Evolutionary conservation across 2,113 vertebrate genomes (phyloP).

Genomic region (Phrynocephalus versicolor): DNA sequence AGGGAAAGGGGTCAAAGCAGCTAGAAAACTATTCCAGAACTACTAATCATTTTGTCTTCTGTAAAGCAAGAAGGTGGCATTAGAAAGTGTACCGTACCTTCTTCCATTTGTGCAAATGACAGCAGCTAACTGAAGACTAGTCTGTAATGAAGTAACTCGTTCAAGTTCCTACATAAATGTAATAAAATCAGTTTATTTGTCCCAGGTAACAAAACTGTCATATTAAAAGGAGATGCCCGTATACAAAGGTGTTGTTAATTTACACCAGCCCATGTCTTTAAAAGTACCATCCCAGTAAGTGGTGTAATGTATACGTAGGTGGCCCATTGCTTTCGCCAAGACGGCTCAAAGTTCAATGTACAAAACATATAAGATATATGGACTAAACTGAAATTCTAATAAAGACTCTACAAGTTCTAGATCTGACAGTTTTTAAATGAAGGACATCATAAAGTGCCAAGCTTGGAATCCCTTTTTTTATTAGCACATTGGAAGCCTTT

Average conservation of each 20-base stretch:
- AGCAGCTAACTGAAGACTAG: slow-evolving; percentile 90
- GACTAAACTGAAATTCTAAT: background rate
- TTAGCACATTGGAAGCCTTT: background rate
- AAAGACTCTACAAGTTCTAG: background rate
- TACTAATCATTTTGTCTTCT: background rate
- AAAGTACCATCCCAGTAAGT: background rate
- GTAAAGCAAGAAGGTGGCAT: background rate
- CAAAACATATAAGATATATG: background rate
- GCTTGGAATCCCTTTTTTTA: background rate
- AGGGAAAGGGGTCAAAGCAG: background rate
- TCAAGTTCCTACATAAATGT: slow-evolving; percentile 88
- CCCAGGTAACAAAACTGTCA: background rate
- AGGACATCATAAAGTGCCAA: background rate
- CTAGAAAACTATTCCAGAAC: background rate
- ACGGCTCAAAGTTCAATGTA: background rate
- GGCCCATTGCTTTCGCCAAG: background rate
- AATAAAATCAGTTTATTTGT: slow-evolving; percentile 15
- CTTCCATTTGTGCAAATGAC: slow-evolving; percentile 97
- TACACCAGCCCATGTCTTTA: background rate
- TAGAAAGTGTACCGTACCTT: slow-evolving; percentile 78
- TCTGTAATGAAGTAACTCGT: slow-evolving; percentile 92
- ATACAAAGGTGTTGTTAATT: background rate
- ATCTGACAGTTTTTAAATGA: background rate
- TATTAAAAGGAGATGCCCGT: background rate
- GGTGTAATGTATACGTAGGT: background rate